These are phyloP conservation scores for Esox niger DNA, from an alignment of 2,113 vertebrate species.

Conservation along the genomic window DNA sequence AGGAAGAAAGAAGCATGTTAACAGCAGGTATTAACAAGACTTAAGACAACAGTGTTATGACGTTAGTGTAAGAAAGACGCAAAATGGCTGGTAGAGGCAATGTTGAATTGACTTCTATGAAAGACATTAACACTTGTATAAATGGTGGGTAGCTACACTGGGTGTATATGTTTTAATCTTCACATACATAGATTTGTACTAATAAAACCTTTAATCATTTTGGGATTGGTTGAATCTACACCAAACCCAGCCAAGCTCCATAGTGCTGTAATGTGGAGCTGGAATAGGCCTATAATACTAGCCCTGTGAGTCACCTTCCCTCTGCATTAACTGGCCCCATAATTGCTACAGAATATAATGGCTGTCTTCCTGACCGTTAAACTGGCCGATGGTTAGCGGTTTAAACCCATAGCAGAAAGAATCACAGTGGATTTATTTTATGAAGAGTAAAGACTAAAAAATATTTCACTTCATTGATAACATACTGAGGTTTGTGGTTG, in stretches of 20 bases:
- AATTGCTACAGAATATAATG: constrained; percentile 4
- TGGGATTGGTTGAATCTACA: background rate
- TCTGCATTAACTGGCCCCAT: background rate
- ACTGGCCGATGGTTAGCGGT: constrained; percentile 4
- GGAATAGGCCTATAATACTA: background rate
- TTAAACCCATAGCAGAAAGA: constrained; percentile 6
- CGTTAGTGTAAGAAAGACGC: too few relatives aligned
- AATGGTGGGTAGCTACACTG: too few relatives aligned
- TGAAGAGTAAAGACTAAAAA: background rate
- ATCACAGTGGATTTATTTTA: background rate
- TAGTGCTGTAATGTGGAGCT: background rate
- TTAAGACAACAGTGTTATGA: too few relatives aligned
- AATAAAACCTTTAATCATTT: too few relatives aligned
- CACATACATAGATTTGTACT: background rate
- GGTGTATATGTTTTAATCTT: too few relatives aligned
- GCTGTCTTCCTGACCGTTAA: constrained; percentile 4
- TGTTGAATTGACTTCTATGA: too few relatives aligned
- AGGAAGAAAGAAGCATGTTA: background rate
- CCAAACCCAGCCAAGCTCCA: background rate
- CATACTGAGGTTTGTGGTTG: background rate
- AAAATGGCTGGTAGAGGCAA: too few relatives aligned
- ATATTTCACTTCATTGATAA: background rate
- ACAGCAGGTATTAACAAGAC: too few relatives aligned
- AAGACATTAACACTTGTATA: too few relatives aligned
- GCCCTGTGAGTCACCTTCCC: constrained; percentile 2